A percentile compares a stretch with the other conserved stretches of the same genome.
phyloP scores from a whole-genome alignment of 2,113 vertebrate genomes.

The Lethenteron camtschaticum region DNA sequence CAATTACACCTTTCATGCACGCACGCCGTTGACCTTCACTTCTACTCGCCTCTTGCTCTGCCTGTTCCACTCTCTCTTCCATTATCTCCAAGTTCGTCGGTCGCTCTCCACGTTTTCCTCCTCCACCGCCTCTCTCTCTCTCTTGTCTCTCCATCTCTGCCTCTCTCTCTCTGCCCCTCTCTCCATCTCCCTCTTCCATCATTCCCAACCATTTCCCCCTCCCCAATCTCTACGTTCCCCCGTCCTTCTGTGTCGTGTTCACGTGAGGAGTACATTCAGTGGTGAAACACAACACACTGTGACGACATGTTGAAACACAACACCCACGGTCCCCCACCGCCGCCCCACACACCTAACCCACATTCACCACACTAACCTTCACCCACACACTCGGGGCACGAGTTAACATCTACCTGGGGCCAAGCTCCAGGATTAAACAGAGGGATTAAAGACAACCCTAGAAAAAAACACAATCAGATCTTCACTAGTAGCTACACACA shows the following conservation, averaged over 20 bases:
- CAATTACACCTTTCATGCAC: not conserved
- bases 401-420: too few relatives aligned
- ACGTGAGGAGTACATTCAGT: too few relatives aligned
- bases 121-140: not conserved
- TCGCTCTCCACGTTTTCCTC: not conserved
- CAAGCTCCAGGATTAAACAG: too few relatives aligned
- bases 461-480: too few relatives aligned
- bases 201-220: not conserved
- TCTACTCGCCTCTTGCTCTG: not conserved
- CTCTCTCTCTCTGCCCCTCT: not conserved
- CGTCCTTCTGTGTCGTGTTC: not conserved
- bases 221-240: not conserved
- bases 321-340: too few relatives aligned
- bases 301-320: too few relatives aligned
- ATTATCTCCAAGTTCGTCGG: not conserved
- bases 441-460: too few relatives aligned
- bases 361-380: too few relatives aligned
- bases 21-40: not conserved
- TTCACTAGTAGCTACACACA: too few relatives aligned
- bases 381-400: too few relatives aligned
- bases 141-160: not conserved
- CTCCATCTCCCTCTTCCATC: constrained; percentile 2
- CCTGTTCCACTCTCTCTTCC: not conserved
- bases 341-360: too few relatives aligned
- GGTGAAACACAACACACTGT: too few relatives aligned